Evolutionary conservation across 1,140 invertebrate species (phyloP).

Genomic region (Platorchestia sp.): DNA sequence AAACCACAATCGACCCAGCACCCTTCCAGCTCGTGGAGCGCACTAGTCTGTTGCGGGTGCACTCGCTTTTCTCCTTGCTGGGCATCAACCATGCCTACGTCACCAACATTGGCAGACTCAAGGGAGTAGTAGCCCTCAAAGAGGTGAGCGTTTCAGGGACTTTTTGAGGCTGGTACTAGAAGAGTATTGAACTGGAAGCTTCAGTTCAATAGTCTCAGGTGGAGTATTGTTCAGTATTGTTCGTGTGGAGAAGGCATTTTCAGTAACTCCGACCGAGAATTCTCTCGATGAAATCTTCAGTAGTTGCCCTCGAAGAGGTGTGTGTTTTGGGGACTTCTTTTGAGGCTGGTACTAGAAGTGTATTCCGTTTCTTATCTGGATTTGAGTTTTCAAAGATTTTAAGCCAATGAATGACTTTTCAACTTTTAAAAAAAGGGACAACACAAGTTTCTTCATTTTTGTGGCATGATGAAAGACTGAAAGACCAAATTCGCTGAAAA

Average conservation of each 20-base stretch:
- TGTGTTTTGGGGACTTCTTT: no score
- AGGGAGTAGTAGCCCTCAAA: constrained; percentile 96
- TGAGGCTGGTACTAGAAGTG: no score
- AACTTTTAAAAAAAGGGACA: neutral
- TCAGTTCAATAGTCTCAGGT: neutral
- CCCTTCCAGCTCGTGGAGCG: constrained; percentile 98
- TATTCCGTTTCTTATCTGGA: no score
- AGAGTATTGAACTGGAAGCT: neutral
- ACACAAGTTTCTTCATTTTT: neutral
- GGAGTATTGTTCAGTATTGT: neutral
- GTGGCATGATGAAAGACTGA: neutral
- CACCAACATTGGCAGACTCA: constrained; percentile 93
- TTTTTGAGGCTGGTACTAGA: neutral
- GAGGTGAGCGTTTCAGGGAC: constrained; percentile 72
- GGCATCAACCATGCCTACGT: constrained; percentile 98
- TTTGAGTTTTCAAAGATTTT: no score
- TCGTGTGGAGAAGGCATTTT: neutral
- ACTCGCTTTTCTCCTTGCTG: constrained; percentile 96
- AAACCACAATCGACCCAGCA: constrained; percentile 94
- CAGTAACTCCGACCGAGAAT: neutral
- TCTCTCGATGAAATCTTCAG: neutral
- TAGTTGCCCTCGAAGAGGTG: no score
- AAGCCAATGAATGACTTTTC: neutral
- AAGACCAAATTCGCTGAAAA: neutral
- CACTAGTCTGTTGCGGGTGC: constrained; percentile 95